Conservation (phyloP, 2,113 vertebrate species). For the Vulpes lagopus region DNA sequence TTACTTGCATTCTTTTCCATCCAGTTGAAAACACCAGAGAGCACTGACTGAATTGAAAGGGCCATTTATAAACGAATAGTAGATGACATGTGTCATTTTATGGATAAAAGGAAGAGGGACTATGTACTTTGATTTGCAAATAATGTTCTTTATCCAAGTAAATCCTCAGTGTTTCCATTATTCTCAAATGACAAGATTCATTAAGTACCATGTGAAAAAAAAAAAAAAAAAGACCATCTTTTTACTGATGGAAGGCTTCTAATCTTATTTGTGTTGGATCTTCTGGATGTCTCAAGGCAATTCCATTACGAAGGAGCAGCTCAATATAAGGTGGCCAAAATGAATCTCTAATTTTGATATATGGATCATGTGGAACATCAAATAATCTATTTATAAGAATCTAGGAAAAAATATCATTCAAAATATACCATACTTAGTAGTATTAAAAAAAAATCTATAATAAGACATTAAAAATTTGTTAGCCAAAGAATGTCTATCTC, state of each 20-base stretch:
- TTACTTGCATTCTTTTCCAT: slow-evolving; percentile 37
- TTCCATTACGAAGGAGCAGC: slow-evolving; percentile 92
- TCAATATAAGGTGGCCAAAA: slow-evolving; percentile 97
- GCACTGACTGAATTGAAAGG: slow-evolving; percentile 12
- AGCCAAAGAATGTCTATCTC: not conserved
- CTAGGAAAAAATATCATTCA: slow-evolving; percentile 86
- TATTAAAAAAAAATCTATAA: not conserved
- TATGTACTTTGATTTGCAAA: slow-evolving; percentile 37
- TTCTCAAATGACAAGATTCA: slow-evolving; percentile 39
- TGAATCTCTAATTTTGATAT: slow-evolving; percentile 87
- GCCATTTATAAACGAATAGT: slow-evolving; percentile 19
- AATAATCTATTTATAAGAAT: slow-evolving; percentile 90
- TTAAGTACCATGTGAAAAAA: slow-evolving; percentile 12
- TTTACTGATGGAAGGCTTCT: slow-evolving; percentile 88
- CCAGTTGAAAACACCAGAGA: slow-evolving; percentile 8
- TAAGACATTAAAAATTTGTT: slow-evolving; percentile 43
- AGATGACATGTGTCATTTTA: not conserved
- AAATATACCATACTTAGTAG: slow-evolving; percentile 51
- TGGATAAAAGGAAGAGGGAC: slow-evolving; percentile 56
- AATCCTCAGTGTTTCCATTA: slow-evolving; percentile 51
- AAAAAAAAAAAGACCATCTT: not conserved
- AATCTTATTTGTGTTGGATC: slow-evolving; percentile 92
- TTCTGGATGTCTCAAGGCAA: slow-evolving; percentile 93
- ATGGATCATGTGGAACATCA: slow-evolving; percentile 94
- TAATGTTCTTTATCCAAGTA: slow-evolving; percentile 65